Evolutionary conservation across 92 coral and sea anemone genomes (phyloP), one percentile per base, ranked within the genome.

Genomic region (Phenganax marumi): DNA sequence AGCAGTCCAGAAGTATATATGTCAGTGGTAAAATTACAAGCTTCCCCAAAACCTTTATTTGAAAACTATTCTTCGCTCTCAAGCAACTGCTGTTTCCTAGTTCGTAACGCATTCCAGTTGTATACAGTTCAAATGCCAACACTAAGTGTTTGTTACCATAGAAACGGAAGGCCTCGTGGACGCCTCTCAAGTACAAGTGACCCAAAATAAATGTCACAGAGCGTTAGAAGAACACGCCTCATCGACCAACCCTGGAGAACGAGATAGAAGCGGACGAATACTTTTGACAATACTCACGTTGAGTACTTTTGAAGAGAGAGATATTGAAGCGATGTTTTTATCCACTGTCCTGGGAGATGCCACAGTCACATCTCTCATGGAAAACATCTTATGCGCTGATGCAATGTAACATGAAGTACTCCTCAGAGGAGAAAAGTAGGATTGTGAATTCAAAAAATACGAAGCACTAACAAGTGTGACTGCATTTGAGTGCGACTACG

Each of bases 161-260:
- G 99, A 96, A 58, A 96, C 91, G 43, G 99, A 96, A 56, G 97
- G 91, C 43, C 87, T 96, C 43, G 86, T 92, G 0, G 99, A 96
- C 81, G 85, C 91, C 21, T 88, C 93, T 39, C 99, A 96, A 76
- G 90, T 96, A 8, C 99, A 96, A 86, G 99, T 97, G 7, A 91
- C 93, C 49, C 99, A 96, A 63, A 96, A 96, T 81, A 96, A 96
- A 88, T 91, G 97, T 16, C 97, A 93, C 72, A 93, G 93, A 74
- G 99, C 99, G 10, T 80, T 96, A 53, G 99, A 96, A 68, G 99
- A 96, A 18, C 91, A 96, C 76, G 88, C 90, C 8, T 91, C 91
- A 39, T 82, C 91, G 12, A 85, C 90, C 80, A 87, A 80, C 16
- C 87, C 89, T 5, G 90, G 89, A 14, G 68, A 86, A 10, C 93